These are phyloP conservation scores for Acanthornis magna DNA, from an alignment of 2,797 vertebrate species.

Conservation along the genomic window DNA sequence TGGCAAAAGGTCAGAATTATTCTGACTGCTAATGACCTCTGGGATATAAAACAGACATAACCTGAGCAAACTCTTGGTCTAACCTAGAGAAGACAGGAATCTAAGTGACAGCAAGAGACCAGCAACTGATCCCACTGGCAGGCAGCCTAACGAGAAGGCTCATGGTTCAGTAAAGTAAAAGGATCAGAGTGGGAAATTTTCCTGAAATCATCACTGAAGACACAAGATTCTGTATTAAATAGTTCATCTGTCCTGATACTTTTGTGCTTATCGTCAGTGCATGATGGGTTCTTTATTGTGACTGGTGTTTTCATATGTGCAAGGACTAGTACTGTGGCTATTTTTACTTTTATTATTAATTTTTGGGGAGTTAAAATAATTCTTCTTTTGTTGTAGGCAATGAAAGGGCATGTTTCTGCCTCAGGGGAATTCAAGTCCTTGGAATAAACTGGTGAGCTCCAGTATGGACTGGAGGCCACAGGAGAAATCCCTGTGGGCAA, in stretches of 20 bases:
- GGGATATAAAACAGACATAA: background rate
- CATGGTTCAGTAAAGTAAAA: background rate
- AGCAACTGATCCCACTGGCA: background rate
- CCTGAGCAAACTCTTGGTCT: background rate
- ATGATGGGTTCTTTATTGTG: background rate
- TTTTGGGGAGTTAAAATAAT: background rate
- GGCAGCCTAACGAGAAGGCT: background rate
- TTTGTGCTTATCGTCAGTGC: accelerated
- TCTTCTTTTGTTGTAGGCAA: background rate
- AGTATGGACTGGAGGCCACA: background rate
- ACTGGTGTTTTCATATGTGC: background rate
- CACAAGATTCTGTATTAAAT: background rate
- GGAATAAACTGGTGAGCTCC: background rate
- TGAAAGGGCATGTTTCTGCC: background rate
- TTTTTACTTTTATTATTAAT: background rate
- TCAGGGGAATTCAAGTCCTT: background rate
- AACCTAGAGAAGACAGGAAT: background rate
- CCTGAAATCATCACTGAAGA: background rate
- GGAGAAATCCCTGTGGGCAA: background rate
- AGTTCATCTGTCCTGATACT: background rate
- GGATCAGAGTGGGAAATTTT: background rate
- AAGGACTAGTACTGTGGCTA: background rate
- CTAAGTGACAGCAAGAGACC: background rate
- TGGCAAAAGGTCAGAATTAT: background rate
- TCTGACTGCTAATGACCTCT: background rate